Conservation (phyloP, 1,140 invertebrate genomes). For the Leptinotarsa lineolata region DNA sequence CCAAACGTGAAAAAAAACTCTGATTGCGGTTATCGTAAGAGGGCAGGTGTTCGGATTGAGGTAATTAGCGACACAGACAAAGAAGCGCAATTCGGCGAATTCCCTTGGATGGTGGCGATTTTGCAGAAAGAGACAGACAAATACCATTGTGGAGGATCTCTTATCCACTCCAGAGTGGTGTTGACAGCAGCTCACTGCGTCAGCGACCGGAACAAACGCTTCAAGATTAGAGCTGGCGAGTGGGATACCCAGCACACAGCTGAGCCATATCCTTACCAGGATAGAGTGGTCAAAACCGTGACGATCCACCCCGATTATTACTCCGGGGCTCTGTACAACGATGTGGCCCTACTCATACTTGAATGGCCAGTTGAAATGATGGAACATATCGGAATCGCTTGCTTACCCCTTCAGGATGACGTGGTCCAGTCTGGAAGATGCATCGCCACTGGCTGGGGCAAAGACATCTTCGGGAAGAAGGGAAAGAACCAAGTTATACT, state of each 20-base stretch:
- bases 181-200: conserved; percentile 74
- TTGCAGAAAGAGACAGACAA: conserved; percentile 67
- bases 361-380: conserved; percentile 60
- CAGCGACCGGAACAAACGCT: conserved; percentile 46
- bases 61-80: conserved; percentile 66
- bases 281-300: conserved; percentile 63
- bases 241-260: conserved; percentile 79
- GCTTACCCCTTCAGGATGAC: conserved; percentile 63
- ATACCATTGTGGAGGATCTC: conserved; percentile 76
- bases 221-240: conserved; percentile 72
- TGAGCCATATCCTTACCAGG: conserved; percentile 74
- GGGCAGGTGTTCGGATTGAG: conserved; percentile 66
- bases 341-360: conserved; percentile 70
- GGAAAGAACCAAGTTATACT: conserved; percentile 71
- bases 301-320: conserved; percentile 57
- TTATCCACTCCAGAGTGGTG: conserved; percentile 73
- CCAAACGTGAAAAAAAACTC: conserved; percentile 33
- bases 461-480: conserved; percentile 62
- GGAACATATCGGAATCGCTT: conserved; percentile 73
- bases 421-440: conserved; percentile 56
- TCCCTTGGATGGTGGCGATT: conserved; percentile 84
- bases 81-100: conserved; percentile 73
- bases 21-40: conserved; percentile 66
- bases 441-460: conserved; percentile 68
- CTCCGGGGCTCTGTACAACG: conserved; percentile 66